Evolutionary conservation across 2,888 invertebrate species (phyloP), one percentile per base, ranked within the genome.

Genomic region (Rhogogaster chlorosoma): DNA sequence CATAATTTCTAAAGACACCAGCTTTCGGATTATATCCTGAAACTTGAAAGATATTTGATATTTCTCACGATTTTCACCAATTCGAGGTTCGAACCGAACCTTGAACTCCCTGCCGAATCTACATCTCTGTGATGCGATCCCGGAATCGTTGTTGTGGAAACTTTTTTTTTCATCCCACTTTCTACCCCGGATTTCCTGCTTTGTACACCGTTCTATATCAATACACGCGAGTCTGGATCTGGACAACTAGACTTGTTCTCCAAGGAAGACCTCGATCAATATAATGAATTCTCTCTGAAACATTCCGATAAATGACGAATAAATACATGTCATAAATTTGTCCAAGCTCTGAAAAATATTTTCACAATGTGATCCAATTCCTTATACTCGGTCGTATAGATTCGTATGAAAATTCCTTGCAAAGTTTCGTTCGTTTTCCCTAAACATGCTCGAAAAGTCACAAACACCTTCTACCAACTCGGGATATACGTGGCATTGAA

Each of bases 401-500:
- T 4, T 22, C 22, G 61, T 61, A 15, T 12, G 32, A 7, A 67
- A 67, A 67, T 15, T 26, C 12, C 26, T 67, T 5, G 2, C 32
- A 2, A 73, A 73, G 22, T 42, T 42, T 42, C 22, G 42, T 73
- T 73, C 42, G 38, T 42, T 26, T 38, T 10, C 38, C 12, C 42
- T 42, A 42, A 42, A 73, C 38, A 73, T 22, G 38, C 71, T 18
- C 32, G 32, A 32, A 22, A 77, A 77, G 77, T 77, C 49, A 49
- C 77, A 49, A 53, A 29, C 45, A 32, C 53, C 49, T 15, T 29
- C n/a, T 9, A 12, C 77, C 22, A 29, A 77, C n/a, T 45, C 26
- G 53, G 49, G 77, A 45, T 53, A 45, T 53, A 38, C 61, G 15
- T 61, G 15, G 26, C n/a, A 61, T 22, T 80, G 80, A 77, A 53